Conservation (phyloP, 1,140 invertebrate genomes). For the Drosophila melanica region DNA sequence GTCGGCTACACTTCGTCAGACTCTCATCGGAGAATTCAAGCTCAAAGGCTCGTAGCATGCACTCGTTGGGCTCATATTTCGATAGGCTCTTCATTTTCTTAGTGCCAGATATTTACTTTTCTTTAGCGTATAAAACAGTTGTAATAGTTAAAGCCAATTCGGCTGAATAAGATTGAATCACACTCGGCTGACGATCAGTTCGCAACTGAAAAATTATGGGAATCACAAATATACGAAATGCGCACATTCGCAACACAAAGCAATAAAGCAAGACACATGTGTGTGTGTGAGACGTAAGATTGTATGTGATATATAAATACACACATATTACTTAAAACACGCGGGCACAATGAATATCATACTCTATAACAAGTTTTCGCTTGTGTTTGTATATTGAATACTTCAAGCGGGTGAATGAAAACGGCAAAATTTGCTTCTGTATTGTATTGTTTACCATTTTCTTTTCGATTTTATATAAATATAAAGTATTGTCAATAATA, state of each 20-base stretch:
- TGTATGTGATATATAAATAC: not conserved
- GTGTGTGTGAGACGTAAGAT: not conserved
- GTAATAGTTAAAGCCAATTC: not conserved
- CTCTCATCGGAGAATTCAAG: conserved; percentile 33
- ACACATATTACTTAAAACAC: too few relatives aligned
- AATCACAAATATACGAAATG: conserved; percentile 11
- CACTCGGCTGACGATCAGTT: conserved; percentile 12
- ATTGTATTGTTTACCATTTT: too few relatives aligned
- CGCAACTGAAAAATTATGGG: conserved; percentile 16
- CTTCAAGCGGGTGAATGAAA: too few relatives aligned
- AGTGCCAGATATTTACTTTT: not conserved
- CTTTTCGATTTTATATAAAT: too few relatives aligned
- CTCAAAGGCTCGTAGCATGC: conserved; percentile 30
- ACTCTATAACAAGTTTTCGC: too few relatives aligned
- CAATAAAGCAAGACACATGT: not conserved
- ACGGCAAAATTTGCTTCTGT: too few relatives aligned
- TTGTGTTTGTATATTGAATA: too few relatives aligned
- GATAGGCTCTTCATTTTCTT: conserved; percentile 12
- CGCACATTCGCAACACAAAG: not conserved
- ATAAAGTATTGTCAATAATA: too few relatives aligned
- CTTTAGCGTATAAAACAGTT: not conserved
- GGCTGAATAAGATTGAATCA: not conserved
- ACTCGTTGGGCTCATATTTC: conserved; percentile 33
- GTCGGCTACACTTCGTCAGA: conserved; percentile 1
- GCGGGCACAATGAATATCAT: too few relatives aligned